A percentile compares a stretch with the other conserved stretches of the same genome.
These are phyloP conservation scores for Drosophila ustulata DNA, from an alignment of 2,888 invertebrate genomes.

Conservation along the genomic window DNA sequence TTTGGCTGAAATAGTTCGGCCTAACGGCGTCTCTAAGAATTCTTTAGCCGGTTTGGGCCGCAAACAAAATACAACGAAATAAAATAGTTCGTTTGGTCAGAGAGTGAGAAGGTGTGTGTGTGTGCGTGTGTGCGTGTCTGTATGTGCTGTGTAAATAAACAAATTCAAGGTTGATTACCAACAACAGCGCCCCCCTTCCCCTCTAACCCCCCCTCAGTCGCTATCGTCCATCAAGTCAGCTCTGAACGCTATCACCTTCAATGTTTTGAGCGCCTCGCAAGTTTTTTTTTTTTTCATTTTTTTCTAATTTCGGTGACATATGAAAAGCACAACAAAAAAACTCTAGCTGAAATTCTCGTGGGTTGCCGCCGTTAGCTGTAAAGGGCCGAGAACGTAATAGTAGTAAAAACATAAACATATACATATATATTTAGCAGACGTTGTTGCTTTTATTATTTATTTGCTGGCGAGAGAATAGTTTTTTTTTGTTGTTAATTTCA, in stretches of 20 bases:
- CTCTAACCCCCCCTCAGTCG: neutral
- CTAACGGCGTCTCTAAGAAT: conserved; percentile 9
- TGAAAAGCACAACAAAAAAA: conserved; percentile 30
- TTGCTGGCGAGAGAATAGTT: conserved; percentile 43
- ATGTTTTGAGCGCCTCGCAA: conserved; percentile 44
- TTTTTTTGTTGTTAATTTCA: conserved; percentile 71
- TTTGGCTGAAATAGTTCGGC: conserved; percentile 1
- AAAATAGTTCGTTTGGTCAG: conserved; percentile 28
- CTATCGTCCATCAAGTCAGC: conserved; percentile 36
- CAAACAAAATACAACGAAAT: conserved; percentile 8
- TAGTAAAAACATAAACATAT: neutral
- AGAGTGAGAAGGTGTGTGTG: conserved; percentile 4
- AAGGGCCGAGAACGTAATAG: conserved; percentile 58
- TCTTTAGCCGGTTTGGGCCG: conserved; percentile 16
- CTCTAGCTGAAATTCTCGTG: conserved; percentile 43
- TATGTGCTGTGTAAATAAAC: conserved; percentile 54
- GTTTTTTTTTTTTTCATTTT: conserved; percentile 42
- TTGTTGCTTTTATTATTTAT: conserved; percentile 58
- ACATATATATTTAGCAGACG: conserved; percentile 30
- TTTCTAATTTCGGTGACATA: conserved; percentile 66
- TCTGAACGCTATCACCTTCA: conserved; percentile 56
- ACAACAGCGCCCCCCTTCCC: conserved; percentile 37
- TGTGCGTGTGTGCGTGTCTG: conserved; percentile 22
- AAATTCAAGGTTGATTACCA: conserved; percentile 80
- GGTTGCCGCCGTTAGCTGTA: conserved; percentile 56